Percentiles rank a stretch among this genome's conserved stretches.
Conservation (phyloP, 2,797 vertebrate species). For the Cryptoblepharus egeriae region DNA sequence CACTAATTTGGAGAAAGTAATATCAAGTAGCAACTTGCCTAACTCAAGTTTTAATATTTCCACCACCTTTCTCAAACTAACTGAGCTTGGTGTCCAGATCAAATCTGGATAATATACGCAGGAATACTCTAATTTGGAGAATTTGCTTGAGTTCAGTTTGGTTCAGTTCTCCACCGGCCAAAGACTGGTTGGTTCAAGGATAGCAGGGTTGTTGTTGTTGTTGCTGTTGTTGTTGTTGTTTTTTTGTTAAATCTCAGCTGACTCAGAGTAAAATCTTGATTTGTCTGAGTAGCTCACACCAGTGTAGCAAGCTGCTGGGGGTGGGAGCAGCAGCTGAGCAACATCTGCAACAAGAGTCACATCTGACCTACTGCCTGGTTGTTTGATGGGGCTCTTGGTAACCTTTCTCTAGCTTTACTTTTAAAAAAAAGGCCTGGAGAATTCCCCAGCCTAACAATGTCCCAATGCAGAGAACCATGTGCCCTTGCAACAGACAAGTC, state of each 20-base stretch:
- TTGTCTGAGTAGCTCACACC: not conserved
- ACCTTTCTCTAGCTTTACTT: not conserved
- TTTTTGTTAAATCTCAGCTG: not conserved
- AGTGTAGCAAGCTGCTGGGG: not conserved
- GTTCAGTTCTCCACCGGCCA: not conserved
- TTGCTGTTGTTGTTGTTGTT: too few relatives aligned
- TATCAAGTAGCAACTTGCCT: not conserved
- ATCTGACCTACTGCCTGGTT: not conserved
- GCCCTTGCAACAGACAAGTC: not conserved
- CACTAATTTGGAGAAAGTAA: not conserved
- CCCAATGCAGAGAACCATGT: not conserved
- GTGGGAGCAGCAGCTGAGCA: too few relatives aligned
- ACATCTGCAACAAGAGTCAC: not conserved
- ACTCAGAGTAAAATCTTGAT: not conserved
- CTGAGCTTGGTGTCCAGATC: not conserved
- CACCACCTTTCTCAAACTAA: not conserved
- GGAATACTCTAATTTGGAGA: not conserved
- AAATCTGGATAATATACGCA: not conserved
- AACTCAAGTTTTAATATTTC: not conserved
- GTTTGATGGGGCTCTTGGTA: not conserved
- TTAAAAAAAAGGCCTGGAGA: not conserved
- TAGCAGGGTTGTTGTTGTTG: too few relatives aligned
- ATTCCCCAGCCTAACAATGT: not conserved
- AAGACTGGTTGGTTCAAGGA: not conserved
- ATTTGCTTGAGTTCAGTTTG: not conserved